Conservation (phyloP, 2,888 invertebrate genomes). For the Arenicola marina region DNA sequence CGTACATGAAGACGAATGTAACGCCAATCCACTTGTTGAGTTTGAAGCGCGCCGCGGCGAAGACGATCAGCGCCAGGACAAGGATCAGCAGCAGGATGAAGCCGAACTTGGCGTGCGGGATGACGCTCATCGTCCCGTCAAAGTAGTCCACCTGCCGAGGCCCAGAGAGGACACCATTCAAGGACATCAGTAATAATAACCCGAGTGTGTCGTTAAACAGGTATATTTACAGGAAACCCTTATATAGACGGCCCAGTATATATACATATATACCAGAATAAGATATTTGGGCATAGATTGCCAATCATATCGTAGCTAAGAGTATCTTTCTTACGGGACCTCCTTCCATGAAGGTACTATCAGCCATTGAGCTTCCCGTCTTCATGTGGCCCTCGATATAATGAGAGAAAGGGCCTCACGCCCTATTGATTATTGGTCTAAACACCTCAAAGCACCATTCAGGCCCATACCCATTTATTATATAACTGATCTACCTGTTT, state of each 20-base stretch:
- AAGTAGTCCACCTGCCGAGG: conserved; percentile 26
- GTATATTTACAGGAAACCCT: background rate
- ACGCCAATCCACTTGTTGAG: conserved; percentile 34
- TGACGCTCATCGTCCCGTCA: conserved; percentile 29
- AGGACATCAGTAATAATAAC: background rate
- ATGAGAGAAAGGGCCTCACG: no score
- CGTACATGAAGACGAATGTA: conserved; percentile 33
- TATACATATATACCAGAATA: no score
- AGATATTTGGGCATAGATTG: no score
- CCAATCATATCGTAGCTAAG: no score
- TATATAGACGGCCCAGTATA: background rate
- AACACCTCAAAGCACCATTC: no score
- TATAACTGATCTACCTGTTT: no score
- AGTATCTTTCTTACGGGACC: background rate
- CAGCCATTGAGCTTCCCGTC: no score
- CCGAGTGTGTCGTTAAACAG: background rate
- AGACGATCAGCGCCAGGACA: conserved; percentile 28
- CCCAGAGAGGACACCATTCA: background rate
- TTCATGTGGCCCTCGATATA: no score
- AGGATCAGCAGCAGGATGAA: conserved; percentile 37
- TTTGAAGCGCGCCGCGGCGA: conserved; percentile 29
- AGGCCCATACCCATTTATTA: no score
- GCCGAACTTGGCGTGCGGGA: conserved; percentile 41
- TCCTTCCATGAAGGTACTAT: no score
- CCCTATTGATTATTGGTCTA: no score